Base-by-base conservation (phyloP, 2,113 vertebrate genomes). In the Psettodes erumei region DNA sequence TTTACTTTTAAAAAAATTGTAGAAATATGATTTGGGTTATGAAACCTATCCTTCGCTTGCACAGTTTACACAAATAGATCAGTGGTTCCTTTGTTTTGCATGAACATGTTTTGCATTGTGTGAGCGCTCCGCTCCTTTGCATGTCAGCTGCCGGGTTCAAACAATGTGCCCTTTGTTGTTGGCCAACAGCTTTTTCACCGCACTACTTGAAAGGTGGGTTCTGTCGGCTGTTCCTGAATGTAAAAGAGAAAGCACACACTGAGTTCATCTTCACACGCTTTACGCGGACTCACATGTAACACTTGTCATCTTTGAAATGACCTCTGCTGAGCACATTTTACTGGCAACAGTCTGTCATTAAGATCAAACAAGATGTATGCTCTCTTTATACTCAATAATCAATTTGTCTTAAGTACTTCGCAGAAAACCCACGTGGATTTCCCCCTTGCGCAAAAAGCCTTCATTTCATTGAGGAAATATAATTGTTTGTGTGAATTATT, bases 161-260 rank as follows among this genome's bases (percentile, higher is more conserved):
- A 93, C 90, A 93, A 91, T 91, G 77, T 75, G 83, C 75, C 81
- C 89, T 90, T 92, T 93, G 84, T 90, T 87, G 70, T 86, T 90
- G 88, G 83, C 84, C 86, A 90, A 86, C 86, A 87, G 81, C 78
- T 82, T 84, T 87, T 88, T 87, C 71, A 72, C 87, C 82, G 60
- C 77, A 90, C 87, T 73, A 90, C 88, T 92, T 92, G 88, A 93
- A 92, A 92, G 81, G 74, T 82, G 77, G 42, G 80, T 82, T 64
- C 68, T 76, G 56, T 71, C 15, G 67, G 81, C 85, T 77, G 77
- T 79, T 87, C 76, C 64, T 81, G 64, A 77, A 75, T 74, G 69
- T 77, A 32, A 83, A 81, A 75, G 62, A n/a, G 38, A 80, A 84
- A 77, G 69, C 66, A 88, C 89, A 84, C 77, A 64, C 8, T 43